Percentiles rank a stretch among this genome's conserved stretches.
These are phyloP conservation scores for Etheostoma spectabile DNA, from an alignment of 2,113 vertebrate genomes.

Conservation along the genomic window DNA sequence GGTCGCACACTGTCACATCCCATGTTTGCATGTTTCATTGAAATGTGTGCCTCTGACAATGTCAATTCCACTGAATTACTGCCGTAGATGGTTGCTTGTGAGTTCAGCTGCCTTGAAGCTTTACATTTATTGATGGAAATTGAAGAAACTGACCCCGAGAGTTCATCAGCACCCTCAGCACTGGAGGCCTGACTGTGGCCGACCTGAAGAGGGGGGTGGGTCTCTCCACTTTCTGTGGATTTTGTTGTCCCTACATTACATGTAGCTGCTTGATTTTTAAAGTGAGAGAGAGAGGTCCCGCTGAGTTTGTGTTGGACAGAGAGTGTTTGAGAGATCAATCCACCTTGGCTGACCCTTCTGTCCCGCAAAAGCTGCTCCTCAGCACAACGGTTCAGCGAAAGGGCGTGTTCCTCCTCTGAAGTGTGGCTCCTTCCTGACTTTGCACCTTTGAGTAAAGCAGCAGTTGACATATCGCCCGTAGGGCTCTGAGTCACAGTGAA, in stretches of 20 bases:
- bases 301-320: conserved; percentile 47
- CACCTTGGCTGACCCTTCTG: conserved; percentile 24
- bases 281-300: conserved; percentile 14
- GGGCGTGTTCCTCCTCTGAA: conserved; percentile 24
- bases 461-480: conserved; percentile 20
- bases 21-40: conserved; percentile 6
- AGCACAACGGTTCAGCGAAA: conserved; percentile 15
- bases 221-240: conserved; percentile 20
- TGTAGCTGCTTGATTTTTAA: conserved; percentile 24
- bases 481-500: conserved; percentile 32
- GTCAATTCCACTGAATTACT: background rate
- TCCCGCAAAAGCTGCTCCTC: conserved; percentile 31
- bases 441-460: conserved; percentile 13
- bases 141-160: background rate
- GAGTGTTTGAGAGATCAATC: conserved; percentile 11
- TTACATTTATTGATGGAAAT: conserved; percentile 13
- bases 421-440: conserved; percentile 37
- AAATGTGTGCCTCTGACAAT: conserved; percentile 6
- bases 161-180: conserved; percentile 2
- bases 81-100: conserved; percentile 22
- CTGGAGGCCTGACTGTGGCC: background rate
- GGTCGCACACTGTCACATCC: conserved; percentile 5
- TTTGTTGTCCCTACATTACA: background rate
- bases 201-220: background rate
- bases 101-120: background rate